Base-by-base conservation (phyloP, 2,797 vertebrate genomes). In the Onychomys torridus region DNA sequence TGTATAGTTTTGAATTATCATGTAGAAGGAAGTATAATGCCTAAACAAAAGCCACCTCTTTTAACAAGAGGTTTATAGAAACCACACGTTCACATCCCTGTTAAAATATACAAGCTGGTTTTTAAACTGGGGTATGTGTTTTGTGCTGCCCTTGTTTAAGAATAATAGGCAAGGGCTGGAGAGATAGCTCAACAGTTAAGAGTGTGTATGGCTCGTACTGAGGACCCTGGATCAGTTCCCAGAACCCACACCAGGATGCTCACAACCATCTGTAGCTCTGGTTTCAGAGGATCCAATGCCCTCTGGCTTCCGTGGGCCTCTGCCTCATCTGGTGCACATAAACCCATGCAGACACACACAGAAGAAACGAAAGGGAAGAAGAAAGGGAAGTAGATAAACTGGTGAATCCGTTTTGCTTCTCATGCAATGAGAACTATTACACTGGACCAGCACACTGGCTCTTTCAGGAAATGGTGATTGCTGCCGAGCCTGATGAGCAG, bases 31-130 rank as follows among this genome's bases (percentile, higher is more conserved):
- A 78, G 59, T n/a, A 59, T 10, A 55, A 79, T 78, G 85, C 94
- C 73, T 86, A 89, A 65, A 85, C 75, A 76, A 61, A 40, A 55
- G 46, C 63, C 52, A 82, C 65, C 87, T 91, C 87, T 91, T 91
- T 96, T 55, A 92, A 79, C 32, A 82, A 77, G 59, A 85, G 67
- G 3, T 93, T 77, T 83, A 13, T 52, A 29, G 93, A 69, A 82
- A n/a, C 40, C 69, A 10, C 13, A 17, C 67, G 25, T 83, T 65
- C 9, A 17, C 71, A 88, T 73, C 65, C 27, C 29, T 16, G 11
- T 92, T 89, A 93, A 95, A 90, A 83, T 40, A 71, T 4, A 55
- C 21, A 57, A 75, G 46, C 75, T 63, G 32, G 69, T 27, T 76
- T 91, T 71, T 86, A 23, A 52, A 40, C 61, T 90, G 43, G n/a